Percentiles rank a stretch among this genome's conserved stretches.
phyloP scores from a whole-genome alignment of 2,888 invertebrate genomes.

The Diarsia brunnea region DNA sequence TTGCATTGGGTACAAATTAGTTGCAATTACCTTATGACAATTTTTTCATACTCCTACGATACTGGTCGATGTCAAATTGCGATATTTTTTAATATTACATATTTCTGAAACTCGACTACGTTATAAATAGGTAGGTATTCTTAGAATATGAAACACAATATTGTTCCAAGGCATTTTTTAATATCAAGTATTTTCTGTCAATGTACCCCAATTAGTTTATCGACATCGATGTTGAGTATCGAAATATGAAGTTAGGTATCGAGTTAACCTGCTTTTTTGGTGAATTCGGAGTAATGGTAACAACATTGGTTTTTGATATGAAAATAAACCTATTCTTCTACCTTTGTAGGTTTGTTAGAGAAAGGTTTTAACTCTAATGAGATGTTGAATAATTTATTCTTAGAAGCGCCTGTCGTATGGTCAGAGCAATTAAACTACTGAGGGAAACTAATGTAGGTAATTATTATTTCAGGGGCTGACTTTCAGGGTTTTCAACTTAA shows the following conservation, averaged over 20 bases:
- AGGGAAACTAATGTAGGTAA: not conserved
- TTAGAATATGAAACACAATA: not conserved
- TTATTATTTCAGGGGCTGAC: not conserved
- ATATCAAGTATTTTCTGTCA: not conserved
- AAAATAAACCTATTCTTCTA: not conserved
- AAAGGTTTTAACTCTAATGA: not conserved
- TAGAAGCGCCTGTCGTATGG: conserved; percentile 7
- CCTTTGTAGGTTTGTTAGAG: not conserved
- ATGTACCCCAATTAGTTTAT: conserved; percentile 24
- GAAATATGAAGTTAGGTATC: not conserved
- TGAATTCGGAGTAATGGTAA: not conserved
- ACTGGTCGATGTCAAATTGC: not conserved
- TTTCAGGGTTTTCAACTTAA: not conserved
- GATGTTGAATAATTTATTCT: not conserved
- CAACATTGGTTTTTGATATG: not conserved
- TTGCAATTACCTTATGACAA: not conserved
- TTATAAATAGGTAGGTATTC: too few species aligned
- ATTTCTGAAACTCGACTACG: too few species aligned
- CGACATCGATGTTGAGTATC: not conserved
- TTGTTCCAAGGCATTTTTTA: not conserved
- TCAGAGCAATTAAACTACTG: conserved; percentile 11
- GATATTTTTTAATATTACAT: not conserved
- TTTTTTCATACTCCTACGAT: not conserved
- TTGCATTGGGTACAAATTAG: not conserved
- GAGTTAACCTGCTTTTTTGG: not conserved